Evolutionary conservation across 2,888 invertebrate genomes (phyloP).

Genomic region (Sturmia bella): DNA sequence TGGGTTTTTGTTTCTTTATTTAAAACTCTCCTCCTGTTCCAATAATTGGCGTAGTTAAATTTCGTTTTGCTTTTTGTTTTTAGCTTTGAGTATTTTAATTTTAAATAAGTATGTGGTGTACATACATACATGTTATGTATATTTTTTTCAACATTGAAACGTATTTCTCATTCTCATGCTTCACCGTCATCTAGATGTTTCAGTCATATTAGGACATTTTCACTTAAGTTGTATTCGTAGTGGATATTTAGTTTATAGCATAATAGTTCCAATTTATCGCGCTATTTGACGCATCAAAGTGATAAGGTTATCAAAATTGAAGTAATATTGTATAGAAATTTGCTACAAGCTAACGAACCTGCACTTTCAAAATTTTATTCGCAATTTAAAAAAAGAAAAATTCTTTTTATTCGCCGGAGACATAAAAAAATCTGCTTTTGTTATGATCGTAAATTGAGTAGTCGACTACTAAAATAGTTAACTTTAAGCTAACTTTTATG

Average conservation of each 20-base stretch:
- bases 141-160: constrained; percentile 50
- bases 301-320: neutral
- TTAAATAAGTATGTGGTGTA: neutral
- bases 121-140: neutral
- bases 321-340: neutral
- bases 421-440: too few species aligned
- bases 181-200: constrained; percentile 36
- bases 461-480: too few species aligned
- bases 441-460: too few species aligned
- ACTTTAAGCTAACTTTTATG: too few species aligned
- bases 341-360: too few species aligned
- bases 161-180: constrained; percentile 48
- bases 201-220: constrained; percentile 32
- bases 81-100: constrained; percentile 24
- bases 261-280: neutral
- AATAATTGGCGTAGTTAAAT: constrained; percentile 39
- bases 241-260: constrained; percentile 14
- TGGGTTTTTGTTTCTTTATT: neutral
- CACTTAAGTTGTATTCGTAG: constrained; percentile 14
- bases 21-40: constrained; percentile 2
- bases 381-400: too few species aligned
- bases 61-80: constrained; percentile 4
- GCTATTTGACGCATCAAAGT: neutral
- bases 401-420: too few species aligned
- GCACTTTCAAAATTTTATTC: too few species aligned